Evolutionary conservation across 2,888 invertebrate genomes (phyloP), one percentile per base, ranked within the genome.

Genomic region (Sialis lutaria): DNA sequence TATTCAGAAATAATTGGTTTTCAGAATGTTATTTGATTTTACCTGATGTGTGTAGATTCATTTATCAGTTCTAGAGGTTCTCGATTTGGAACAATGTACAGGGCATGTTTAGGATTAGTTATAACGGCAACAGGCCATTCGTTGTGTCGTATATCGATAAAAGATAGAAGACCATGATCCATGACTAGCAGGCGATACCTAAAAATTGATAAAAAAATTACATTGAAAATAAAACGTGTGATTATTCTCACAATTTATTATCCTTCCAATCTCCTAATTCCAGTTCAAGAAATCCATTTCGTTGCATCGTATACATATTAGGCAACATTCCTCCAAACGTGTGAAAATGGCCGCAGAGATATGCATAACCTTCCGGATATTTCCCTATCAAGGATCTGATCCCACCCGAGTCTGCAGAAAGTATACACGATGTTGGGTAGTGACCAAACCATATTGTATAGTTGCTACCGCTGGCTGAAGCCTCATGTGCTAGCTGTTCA

Each of bases 201-300:
- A 40, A 9, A 12, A 12, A 40, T 40, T 10, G 40, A 9, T 2
- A 4, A 10, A 6, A 6, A 40, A 9, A 9, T 4, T 10, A 9
- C 40, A 6, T 40, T 12, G 5, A 9, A 13, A 12, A 30, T 9
- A 22, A 4, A 31, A 31, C 5, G 6, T 42, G 1, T 6, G 34
- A 34, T 41, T 41, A 47, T 10, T 60, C 68, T 68, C 68, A 84
- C 85, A 83, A 74, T 68, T 91, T 73, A 59, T 84, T 85, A 57
- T 87, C 85, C 65, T 88, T 92, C 91, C 92, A 93, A 67, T 93
- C 93, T 6, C 82, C 88, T 46, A 92, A 67, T 66, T 93, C 93
- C 48, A 92, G 68, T 65, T 93, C 93, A 49, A 92, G 67, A 59
- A 76, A 84, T 5, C 91, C 91, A 50, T 74, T 75, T 55, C 78